A percentile compares a stretch with the other conserved stretches of the same genome.
phyloP scores from a whole-genome alignment of 2,888 invertebrate genomes.

The Drosophila mimetica region DNA sequence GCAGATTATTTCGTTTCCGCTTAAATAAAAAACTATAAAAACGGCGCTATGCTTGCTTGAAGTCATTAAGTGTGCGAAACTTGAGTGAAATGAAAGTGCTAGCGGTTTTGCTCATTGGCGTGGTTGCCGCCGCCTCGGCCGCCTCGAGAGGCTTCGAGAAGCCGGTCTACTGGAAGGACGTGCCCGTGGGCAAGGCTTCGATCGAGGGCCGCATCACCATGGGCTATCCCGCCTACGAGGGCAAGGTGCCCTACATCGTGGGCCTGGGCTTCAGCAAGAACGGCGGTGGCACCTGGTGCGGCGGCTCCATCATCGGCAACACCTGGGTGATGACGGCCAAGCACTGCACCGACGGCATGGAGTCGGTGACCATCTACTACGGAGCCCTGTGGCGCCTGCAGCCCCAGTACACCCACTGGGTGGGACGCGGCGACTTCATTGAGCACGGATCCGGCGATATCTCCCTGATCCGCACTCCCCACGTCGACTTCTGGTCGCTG shows the following conservation, averaged over 20 bases:
- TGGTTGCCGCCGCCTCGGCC: conserved; percentile 26
- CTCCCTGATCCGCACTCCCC: conserved; percentile 66
- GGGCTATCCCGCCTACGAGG: conserved; percentile 64
- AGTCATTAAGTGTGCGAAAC: conserved; percentile 10
- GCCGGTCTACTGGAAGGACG: conserved; percentile 50
- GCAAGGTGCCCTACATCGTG: conserved; percentile 72
- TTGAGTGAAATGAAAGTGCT: conserved; percentile 23
- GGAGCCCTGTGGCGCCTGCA: conserved; percentile 67
- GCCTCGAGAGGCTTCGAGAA: conserved; percentile 16
- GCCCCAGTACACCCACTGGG: conserved; percentile 63
- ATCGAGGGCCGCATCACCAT: conserved; percentile 73
- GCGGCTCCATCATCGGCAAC: conserved; percentile 73
- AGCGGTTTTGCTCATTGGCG: conserved; percentile 22
- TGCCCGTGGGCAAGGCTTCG: conserved; percentile 36
- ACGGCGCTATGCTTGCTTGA: no score
- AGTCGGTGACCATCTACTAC: conserved; percentile 61
- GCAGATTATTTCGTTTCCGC: conserved; percentile 17
- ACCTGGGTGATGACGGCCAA: conserved; percentile 76
- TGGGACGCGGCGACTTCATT: conserved; percentile 54
- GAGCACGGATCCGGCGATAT: conserved; percentile 60
- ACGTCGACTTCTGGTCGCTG: conserved; percentile 58
- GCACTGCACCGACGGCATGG: conserved; percentile 68
- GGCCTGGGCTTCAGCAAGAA: conserved; percentile 62
- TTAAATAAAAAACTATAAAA: conserved; percentile 8
- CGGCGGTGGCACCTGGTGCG: conserved; percentile 64